Evolutionary conservation across 1,140 invertebrate genomes (phyloP), one percentile per base, ranked within the genome.

Genomic region (Acromyrmex echinatior): DNA sequence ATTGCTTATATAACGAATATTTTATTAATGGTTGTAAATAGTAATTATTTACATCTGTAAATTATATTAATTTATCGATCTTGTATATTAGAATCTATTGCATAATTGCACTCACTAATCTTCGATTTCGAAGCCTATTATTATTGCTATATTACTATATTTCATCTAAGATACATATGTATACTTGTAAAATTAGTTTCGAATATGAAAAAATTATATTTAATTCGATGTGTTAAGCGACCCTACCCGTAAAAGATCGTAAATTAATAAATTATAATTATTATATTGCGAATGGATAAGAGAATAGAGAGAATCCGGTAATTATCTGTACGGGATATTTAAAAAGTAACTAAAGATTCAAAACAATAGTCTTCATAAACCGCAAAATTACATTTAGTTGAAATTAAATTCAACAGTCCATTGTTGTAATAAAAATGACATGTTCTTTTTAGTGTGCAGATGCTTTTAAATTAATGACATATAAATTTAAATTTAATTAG

Each of bases 311-410:
- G 2, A 81, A 81, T 31, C 6, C 49, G 16, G 12, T 68, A 31
- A 35, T 25, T 12, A 80, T 56, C n/a, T 51, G 39, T 78, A 35
- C 14, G 65, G 5, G 45, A 60, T 60, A 81, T 81, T 81, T 60
- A 81, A 81, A 7, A n/a, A 35, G 14, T 81, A 81, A 9, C 45
- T 81, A 81, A 71, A 21, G 9, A 71, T 71, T 60, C 60, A 58
- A 81, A 81, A 81, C 21, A 21, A 21, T 21, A 21, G 21, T 21
- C 21, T 21, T 21, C 21, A 21, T 21, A 21, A 21, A 21, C 21
- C 21, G 21, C 21, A 21, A 21, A 21, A 21, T 21, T 21, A 21
- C 21, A 21, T 21, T 21, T 21, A 21, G 21, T 21, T 21, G 21
- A 21, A 21, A 21, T 21, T 21, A 21, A 21, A 21, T 21, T 21